phyloP scores from a whole-genome alignment of 1,140 invertebrate genomes.

The Drosophila mauritiana region DNA sequence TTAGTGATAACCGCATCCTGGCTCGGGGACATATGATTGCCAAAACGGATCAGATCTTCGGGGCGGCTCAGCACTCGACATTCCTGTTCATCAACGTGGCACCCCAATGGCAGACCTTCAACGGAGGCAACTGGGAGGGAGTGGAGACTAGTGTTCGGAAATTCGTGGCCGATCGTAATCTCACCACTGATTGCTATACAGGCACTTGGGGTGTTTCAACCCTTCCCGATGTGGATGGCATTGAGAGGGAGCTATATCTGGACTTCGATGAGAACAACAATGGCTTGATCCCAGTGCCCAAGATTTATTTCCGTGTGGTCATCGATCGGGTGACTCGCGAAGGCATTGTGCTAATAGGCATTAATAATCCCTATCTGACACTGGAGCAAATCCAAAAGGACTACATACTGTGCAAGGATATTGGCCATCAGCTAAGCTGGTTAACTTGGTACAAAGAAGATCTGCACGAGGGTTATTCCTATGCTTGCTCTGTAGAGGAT shows the following conservation, averaged over 20 bases:
- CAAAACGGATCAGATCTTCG: conserved; percentile 88
- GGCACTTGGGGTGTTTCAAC: conserved; percentile 86
- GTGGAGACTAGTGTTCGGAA: conserved; percentile 85
- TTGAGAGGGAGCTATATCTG: conserved; percentile 85
- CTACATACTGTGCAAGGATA: conserved; percentile 86
- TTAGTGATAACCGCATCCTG: conserved; percentile 83
- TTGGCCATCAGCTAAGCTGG: conserved; percentile 85
- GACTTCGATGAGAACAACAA: conserved; percentile 83
- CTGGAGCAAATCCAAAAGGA: conserved; percentile 76
- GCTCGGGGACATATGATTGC: conserved; percentile 89
- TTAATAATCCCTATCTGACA: conserved; percentile 87
- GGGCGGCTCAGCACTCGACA: conserved; percentile 87
- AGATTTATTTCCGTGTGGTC: conserved; percentile 87
- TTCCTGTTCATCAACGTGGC: conserved; percentile 88
- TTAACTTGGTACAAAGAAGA: conserved; percentile 85
- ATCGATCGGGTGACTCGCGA: conserved; percentile 84
- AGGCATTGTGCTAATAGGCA: conserved; percentile 86
- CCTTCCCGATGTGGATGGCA: conserved; percentile 85
- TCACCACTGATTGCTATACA: conserved; percentile 87
- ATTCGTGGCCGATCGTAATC: conserved; percentile 72
- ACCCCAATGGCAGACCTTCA: conserved; percentile 88
- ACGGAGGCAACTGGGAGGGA: conserved; percentile 88
- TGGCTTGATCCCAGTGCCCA: conserved; percentile 86
- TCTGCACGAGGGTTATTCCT: conserved; percentile 87
- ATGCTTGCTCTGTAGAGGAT: conserved; percentile 88